phyloP scores from a whole-genome alignment of 1,140 invertebrate species.

The Drepana arcuata region DNA sequence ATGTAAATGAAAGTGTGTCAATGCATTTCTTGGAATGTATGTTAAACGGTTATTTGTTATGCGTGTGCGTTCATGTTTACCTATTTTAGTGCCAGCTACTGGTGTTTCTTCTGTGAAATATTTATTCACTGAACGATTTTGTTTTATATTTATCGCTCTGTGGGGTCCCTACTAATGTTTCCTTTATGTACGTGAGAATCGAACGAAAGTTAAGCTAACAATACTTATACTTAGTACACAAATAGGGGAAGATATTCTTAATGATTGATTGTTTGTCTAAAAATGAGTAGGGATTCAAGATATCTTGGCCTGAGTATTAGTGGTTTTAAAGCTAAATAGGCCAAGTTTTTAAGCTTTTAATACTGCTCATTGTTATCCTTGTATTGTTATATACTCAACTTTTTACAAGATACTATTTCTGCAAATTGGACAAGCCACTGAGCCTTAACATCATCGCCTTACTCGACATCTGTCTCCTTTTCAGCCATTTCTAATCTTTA shows the following conservation, averaged over 20 bases:
- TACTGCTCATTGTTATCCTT: too few relatives aligned
- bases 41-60: constrained; percentile 25
- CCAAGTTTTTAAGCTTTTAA: too few relatives aligned
- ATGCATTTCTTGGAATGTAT: constrained; percentile 20
- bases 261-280: background rate
- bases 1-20: constrained; percentile 8
- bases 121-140: constrained; percentile 23
- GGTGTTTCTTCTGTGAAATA: constrained; percentile 21
- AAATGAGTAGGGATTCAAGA: too few relatives aligned
- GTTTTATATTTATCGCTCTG: constrained; percentile 20
- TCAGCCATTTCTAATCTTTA: too few relatives aligned
- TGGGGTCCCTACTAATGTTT: constrained; percentile 11
- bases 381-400: too few relatives aligned
- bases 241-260: background rate
- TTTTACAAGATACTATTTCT: too few relatives aligned
- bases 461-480: too few relatives aligned
- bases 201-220: background rate
- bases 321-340: too few relatives aligned
- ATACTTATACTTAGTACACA: background rate
- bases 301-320: too few relatives aligned
- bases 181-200: background rate
- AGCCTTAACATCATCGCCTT: too few relatives aligned
- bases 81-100: constrained; percentile 20
- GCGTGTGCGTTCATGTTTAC: constrained; percentile 19
- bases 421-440: too few relatives aligned